Percentiles rank a stretch among this genome's conserved stretches.
These are phyloP conservation scores for Agrochola litura DNA, from an alignment of 2,888 invertebrate species.

Conservation along the genomic window DNA sequence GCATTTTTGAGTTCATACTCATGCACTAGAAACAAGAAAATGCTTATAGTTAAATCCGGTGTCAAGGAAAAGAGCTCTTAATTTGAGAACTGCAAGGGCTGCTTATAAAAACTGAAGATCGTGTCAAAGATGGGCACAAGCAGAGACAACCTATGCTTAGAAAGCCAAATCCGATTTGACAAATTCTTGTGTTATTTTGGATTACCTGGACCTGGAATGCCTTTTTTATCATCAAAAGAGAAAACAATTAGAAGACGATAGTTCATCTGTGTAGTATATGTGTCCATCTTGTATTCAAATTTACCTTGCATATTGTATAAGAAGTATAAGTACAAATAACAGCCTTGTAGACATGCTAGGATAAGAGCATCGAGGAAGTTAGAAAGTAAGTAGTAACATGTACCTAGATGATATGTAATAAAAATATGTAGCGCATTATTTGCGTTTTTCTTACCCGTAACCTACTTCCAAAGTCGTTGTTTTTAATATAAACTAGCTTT, in stretches of 20 bases:
- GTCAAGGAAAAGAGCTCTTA: slow-evolving; percentile 11
- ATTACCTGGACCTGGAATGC: not conserved
- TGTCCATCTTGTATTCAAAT: too few relatives aligned
- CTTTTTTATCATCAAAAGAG: not conserved
- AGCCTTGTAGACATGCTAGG: not conserved
- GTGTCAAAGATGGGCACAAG: not conserved
- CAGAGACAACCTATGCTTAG: not conserved
- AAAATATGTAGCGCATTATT: slow-evolving; percentile 12
- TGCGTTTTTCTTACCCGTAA: slow-evolving; percentile 10
- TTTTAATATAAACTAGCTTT: not conserved
- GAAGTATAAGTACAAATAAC: not conserved
- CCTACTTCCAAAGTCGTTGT: not conserved
- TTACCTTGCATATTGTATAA: not conserved
- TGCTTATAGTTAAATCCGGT: not conserved
- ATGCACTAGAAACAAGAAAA: not conserved
- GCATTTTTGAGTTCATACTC: slow-evolving; percentile 25
- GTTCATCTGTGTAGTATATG: too few relatives aligned
- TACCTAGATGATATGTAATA: slow-evolving; percentile 2
- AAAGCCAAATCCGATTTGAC: not conserved
- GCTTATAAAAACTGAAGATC: not conserved
- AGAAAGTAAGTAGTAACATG: not conserved
- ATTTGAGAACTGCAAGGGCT: not conserved
- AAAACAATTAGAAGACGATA: not conserved
- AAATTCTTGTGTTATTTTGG: not conserved
- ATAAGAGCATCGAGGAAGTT: slow-evolving; percentile 16